These are phyloP conservation scores for Umimayanthus kanabou DNA, from an alignment of 92 coral and sea anemone species.

Conservation along the genomic window DNA sequence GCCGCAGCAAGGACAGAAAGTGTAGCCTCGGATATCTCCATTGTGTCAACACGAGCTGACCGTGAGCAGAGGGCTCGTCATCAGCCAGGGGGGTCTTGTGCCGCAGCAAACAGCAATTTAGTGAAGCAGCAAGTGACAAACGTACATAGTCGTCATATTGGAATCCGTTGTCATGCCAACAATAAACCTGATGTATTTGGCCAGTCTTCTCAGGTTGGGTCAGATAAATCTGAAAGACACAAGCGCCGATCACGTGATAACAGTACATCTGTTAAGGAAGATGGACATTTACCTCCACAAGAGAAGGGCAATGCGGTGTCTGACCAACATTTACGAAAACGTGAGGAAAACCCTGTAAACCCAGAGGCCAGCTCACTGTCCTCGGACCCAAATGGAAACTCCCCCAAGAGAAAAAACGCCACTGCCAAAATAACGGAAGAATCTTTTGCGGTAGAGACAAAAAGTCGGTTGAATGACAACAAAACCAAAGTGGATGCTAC, in stretches of 20 bases:
- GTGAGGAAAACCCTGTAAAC: not conserved
- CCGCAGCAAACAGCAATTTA: not conserved
- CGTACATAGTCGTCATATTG: not conserved
- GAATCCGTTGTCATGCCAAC: not conserved
- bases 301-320: too few relatives aligned
- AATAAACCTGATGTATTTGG: not conserved
- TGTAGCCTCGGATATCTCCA: slow-evolving; percentile 47
- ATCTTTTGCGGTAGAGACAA: not conserved
- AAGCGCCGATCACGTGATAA: not conserved
- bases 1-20: slow-evolving; percentile 32
- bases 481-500: not conserved
- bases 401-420: not conserved
- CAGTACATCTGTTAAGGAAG: not conserved
- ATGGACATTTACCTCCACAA: not conserved
- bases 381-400: not conserved
- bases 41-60: not conserved
- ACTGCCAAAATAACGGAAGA: not conserved
- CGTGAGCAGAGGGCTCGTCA: too few relatives aligned
- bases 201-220: not conserved
- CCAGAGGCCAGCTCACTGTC: not conserved
- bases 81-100: too few relatives aligned
- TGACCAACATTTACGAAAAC: not conserved
- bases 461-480: not conserved
- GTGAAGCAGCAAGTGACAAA: not conserved
- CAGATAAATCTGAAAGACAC: not conserved